Evolutionary conservation across 1,140 invertebrate species (phyloP).

Genomic region (Ctenoplectra terminalis): DNA sequence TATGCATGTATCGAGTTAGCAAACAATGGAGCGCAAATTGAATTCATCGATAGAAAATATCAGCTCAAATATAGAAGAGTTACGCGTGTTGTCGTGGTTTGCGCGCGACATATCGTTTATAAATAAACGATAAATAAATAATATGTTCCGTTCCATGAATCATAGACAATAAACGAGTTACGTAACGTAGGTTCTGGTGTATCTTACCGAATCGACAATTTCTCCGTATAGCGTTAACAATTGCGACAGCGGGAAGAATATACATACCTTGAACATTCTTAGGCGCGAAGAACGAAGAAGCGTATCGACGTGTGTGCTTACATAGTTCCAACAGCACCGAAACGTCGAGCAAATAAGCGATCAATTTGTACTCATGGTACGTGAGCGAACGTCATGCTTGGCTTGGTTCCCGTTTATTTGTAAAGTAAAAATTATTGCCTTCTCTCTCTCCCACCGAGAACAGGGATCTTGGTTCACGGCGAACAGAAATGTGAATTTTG

Average conservation of each 20-base stretch:
- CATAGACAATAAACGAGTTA: background rate
- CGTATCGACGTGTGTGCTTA: slow-evolving; percentile 6
- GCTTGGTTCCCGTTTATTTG: slow-evolving; percentile 32
- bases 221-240: background rate
- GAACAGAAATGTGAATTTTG: background rate
- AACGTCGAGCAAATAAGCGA: slow-evolving; percentile 44
- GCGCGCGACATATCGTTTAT: background rate
- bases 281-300: background rate
- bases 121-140: slow-evolving; percentile 5
- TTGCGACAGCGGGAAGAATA: background rate
- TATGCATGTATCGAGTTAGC: background rate
- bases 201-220: background rate
- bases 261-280: slow-evolving; percentile 1
- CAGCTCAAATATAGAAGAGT: background rate
- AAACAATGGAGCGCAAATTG: slow-evolving; percentile 12
- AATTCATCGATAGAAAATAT: background rate
- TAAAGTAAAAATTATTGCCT: slow-evolving; percentile 26
- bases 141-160: background rate
- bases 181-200: background rate
- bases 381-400: background rate
- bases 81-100: background rate
- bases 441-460: background rate
- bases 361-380: background rate
- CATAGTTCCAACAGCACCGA: slow-evolving; percentile 26
- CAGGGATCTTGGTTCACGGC: too few species aligned